phyloP scores from a whole-genome alignment of 2,888 invertebrate genomes.

The Argynnis bischoffii region DNA sequence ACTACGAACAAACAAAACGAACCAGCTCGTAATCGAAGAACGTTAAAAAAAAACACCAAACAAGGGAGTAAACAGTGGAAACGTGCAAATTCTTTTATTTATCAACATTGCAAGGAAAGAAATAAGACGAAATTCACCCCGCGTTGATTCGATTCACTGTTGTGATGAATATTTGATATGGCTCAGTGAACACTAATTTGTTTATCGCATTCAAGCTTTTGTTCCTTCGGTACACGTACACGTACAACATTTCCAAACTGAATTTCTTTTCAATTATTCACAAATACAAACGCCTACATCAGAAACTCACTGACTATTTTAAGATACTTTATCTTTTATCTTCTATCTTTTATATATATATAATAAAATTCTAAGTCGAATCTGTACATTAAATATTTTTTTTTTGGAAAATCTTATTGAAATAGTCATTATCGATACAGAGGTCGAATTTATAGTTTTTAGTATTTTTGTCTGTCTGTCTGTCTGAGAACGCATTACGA shows the following conservation, averaged over 20 bases:
- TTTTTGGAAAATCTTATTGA: too few species aligned
- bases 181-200: slow-evolving; percentile 81
- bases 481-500: too few species aligned
- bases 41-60: slow-evolving; percentile 24
- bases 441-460: too few species aligned
- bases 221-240: slow-evolving; percentile 57
- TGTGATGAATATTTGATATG: slow-evolving; percentile 81
- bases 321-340: neutral
- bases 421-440: too few species aligned
- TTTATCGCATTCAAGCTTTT: slow-evolving; percentile 73
- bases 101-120: slow-evolving; percentile 59
- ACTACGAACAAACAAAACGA: neutral
- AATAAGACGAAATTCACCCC: slow-evolving; percentile 69
- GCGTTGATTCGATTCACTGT: slow-evolving; percentile 80
- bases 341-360: neutral
- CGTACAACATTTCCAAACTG: slow-evolving; percentile 48
- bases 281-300: slow-evolving; percentile 45
- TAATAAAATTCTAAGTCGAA: too few species aligned
- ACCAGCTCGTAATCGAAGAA: slow-evolving; percentile 6
- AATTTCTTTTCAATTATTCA: slow-evolving; percentile 59
- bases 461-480: too few species aligned
- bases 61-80: slow-evolving; percentile 43
- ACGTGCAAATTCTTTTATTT: slow-evolving; percentile 54
- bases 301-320: neutral
- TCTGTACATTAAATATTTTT: too few species aligned